Evolutionary conservation across 2,888 invertebrate species (phyloP).

Genomic region (Nowickia ferox): DNA sequence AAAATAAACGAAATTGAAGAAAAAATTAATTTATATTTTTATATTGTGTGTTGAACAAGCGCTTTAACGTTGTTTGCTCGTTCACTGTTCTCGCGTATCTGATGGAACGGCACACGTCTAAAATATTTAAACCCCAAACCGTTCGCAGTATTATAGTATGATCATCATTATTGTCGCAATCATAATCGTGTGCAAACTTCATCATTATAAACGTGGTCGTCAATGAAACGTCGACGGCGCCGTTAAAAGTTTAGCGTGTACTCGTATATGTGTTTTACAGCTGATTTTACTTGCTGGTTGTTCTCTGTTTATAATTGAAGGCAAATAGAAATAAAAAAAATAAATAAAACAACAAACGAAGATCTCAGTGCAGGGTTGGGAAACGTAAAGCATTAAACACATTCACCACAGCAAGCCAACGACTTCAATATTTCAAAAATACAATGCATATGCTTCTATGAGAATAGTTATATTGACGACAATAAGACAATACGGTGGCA

Average conservation of each 20-base stretch:
- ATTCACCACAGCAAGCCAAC: neutral
- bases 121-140: conserved; percentile 61
- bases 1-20: conserved; percentile 22
- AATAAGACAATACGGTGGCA: too few species aligned
- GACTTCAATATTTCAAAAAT: too few species aligned
- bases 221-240: conserved; percentile 35
- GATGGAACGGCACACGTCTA: conserved; percentile 73
- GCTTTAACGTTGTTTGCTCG: conserved; percentile 74
- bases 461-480: too few species aligned
- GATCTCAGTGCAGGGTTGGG: conserved; percentile 47
- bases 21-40: neutral
- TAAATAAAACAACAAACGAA: conserved; percentile 25
- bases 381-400: neutral
- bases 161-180: conserved; percentile 44
- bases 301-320: conserved; percentile 65
- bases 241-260: conserved; percentile 45
- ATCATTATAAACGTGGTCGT: conserved; percentile 13
- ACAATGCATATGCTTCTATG: too few species aligned
- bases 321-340: too few species aligned
- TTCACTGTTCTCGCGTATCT: conserved; percentile 77
- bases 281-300: conserved; percentile 61
- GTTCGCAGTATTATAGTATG: conserved; percentile 21
- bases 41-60: conserved; percentile 43
- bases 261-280: conserved; percentile 59
- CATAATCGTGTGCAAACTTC: conserved; percentile 23